Evolutionary conservation across 1,140 invertebrate species (phyloP).

Genomic region (Bombus haemorrhoidalis): DNA sequence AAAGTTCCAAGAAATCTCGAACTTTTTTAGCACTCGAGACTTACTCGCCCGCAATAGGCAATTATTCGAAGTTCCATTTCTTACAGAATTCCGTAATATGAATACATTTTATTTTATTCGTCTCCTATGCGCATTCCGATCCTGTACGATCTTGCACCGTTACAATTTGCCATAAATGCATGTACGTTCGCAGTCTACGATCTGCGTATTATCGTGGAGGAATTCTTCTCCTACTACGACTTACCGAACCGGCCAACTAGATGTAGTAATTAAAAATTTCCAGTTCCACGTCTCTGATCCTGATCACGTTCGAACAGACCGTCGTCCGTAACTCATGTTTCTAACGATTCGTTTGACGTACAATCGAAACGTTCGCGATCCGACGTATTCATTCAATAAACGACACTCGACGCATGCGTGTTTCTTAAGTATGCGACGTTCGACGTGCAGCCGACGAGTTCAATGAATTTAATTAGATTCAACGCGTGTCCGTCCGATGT

Average conservation of each 20-base stretch:
- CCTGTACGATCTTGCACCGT: no score
- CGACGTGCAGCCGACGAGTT: not conserved
- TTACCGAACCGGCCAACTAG: no score
- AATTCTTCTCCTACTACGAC: not conserved
- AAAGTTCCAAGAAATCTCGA: not conserved
- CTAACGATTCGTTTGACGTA: not conserved
- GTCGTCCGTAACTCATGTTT: not conserved
- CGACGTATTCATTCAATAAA: not conserved
- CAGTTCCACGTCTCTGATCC: no score
- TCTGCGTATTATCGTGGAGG: not conserved
- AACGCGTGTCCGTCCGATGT: not conserved
- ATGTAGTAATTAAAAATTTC: no score
- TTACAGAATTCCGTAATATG: no score
- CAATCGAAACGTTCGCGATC: not conserved
- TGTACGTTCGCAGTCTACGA: not conserved
- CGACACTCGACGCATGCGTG: not conserved
- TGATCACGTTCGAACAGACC: no score
- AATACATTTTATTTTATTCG: no score
- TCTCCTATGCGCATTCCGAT: no score
- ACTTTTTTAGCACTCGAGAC: not conserved
- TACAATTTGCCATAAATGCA: not conserved
- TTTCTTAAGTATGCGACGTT: not conserved
- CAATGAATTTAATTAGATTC: constrained; percentile 8
- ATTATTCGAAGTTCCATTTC: no score
- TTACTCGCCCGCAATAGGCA: not conserved